These are phyloP conservation scores for Pemphigus obesinymphae DNA, from an alignment of 1,140 invertebrate species.

Conservation along the genomic window DNA sequence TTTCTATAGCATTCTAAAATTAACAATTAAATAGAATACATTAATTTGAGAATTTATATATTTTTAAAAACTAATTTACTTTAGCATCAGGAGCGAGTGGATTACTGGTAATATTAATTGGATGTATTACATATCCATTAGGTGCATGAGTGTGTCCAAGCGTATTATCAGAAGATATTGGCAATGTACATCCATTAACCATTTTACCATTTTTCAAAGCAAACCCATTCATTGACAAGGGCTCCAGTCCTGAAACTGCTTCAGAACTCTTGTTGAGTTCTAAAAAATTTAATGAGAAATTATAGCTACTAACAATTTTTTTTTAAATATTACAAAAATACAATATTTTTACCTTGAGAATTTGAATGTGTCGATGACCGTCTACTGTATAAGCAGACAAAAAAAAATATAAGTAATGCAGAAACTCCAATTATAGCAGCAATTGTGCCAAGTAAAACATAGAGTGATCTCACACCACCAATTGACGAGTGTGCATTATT, in stretches of 20 bases:
- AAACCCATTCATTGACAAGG: slow-evolving; percentile 45
- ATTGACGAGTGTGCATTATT: slow-evolving; percentile 44
- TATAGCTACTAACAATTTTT: not conserved
- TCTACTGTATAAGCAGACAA: slow-evolving; percentile 55
- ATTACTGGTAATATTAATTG: slow-evolving; percentile 65
- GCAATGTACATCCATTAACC: slow-evolving; percentile 27
- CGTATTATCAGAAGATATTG: slow-evolving; percentile 18
- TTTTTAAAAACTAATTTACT: not conserved
- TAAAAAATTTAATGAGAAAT: not conserved
- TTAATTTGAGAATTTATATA: not conserved
- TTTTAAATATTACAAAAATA: not conserved
- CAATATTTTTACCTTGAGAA: not conserved
- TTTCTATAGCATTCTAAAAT: slow-evolving; percentile 45
- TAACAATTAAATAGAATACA: not conserved
- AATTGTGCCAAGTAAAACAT: slow-evolving; percentile 57
- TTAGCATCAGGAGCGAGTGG: slow-evolving; percentile 61
- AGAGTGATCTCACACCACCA: slow-evolving; percentile 53
- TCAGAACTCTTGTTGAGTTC: slow-evolving; percentile 28
- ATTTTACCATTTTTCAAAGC: slow-evolving; percentile 40
- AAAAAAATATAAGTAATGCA: slow-evolving; percentile 51
- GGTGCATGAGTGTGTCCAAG: slow-evolving; percentile 38
- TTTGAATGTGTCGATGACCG: slow-evolving; percentile 47
- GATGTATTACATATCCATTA: slow-evolving; percentile 39
- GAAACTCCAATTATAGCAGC: slow-evolving; percentile 54
- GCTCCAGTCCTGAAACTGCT: slow-evolving; percentile 46